Conservation (phyloP, 1,140 invertebrate genomes). For the Drosophila ananassae region DNA sequence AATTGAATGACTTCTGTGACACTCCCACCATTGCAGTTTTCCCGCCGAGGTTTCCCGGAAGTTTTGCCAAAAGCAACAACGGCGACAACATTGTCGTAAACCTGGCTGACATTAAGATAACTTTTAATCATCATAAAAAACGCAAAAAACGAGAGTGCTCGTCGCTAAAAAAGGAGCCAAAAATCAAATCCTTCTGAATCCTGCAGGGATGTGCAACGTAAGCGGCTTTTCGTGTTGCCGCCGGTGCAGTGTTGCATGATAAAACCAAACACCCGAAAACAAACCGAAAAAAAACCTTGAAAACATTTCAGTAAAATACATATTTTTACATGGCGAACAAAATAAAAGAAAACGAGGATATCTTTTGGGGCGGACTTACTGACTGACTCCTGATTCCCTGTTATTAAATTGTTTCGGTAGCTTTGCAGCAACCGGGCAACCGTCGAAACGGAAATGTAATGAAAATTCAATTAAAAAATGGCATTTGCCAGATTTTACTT, state of each 20-base stretch:
- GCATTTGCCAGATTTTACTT: conserved; percentile 75
- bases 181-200: conserved; percentile 40
- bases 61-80: conserved; percentile 40
- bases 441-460: conserved; percentile 78
- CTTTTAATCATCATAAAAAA: conserved; percentile 80
- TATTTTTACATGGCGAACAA: conserved; percentile 41
- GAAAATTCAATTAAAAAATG: conserved; percentile 82
- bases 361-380: conserved; percentile 47
- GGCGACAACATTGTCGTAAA: conserved; percentile 69
- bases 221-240: conserved; percentile 73
- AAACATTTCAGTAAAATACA: conserved; percentile 48
- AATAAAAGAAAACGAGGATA: conserved; percentile 40
- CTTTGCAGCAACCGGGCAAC: conserved; percentile 29
- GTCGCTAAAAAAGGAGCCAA: conserved; percentile 20
- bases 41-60: conserved; percentile 4
- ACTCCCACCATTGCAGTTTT: not conserved
- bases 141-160: conserved; percentile 28
- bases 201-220: conserved; percentile 58
- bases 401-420: conserved; percentile 68
- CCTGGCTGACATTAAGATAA: conserved; percentile 77
- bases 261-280: conserved; percentile 34
- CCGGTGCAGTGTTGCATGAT: conserved; percentile 57
- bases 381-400: conserved; percentile 53
- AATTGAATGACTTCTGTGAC: conserved; percentile 53
- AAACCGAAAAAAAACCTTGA: conserved; percentile 18